Evolutionary conservation across 2,888 invertebrate genomes (phyloP).

Genomic region (Altica lythri): DNA sequence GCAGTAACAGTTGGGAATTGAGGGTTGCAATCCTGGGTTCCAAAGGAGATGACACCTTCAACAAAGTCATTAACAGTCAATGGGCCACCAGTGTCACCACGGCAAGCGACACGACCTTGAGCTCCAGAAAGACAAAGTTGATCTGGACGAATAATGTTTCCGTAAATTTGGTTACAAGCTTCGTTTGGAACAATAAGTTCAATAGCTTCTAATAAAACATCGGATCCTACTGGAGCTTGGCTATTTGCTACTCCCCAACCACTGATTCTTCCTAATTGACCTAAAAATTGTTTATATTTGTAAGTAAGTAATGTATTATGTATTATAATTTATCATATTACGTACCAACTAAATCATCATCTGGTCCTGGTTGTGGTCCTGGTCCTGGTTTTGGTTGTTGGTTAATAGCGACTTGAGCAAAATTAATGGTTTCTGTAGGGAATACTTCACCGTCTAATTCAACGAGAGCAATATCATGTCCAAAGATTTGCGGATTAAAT

Average conservation of each 20-base stretch:
- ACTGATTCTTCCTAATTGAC: constrained; percentile 28
- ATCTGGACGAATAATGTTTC: constrained; percentile 8
- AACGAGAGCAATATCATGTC: too few relatives aligned
- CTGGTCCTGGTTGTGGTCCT: neutral
- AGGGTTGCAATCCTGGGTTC: constrained; percentile 1
- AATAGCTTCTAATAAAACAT: constrained; percentile 27
- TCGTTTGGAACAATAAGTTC: constrained; percentile 30
- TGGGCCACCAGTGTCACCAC: too few relatives aligned
- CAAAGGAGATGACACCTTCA: constrained; percentile 32
- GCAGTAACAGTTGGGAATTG: too few relatives aligned
- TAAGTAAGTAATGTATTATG: neutral
- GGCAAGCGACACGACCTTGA: constrained; percentile 26
- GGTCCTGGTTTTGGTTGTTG: too few relatives aligned
- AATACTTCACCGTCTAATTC: neutral
- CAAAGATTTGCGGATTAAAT: neutral
- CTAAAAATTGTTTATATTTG: too few relatives aligned
- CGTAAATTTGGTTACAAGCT: constrained; percentile 22
- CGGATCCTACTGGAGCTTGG: constrained; percentile 5
- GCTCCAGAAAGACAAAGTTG: constrained; percentile 29
- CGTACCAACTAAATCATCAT: neutral
- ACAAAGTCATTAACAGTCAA: constrained; percentile 21
- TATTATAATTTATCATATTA: neutral
- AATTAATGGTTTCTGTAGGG: neutral
- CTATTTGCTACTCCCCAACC: constrained; percentile 36
- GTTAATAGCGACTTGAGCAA: neutral